Conservation (phyloP, 2,113 vertebrate genomes). For the Rostratula benghalensis region DNA sequence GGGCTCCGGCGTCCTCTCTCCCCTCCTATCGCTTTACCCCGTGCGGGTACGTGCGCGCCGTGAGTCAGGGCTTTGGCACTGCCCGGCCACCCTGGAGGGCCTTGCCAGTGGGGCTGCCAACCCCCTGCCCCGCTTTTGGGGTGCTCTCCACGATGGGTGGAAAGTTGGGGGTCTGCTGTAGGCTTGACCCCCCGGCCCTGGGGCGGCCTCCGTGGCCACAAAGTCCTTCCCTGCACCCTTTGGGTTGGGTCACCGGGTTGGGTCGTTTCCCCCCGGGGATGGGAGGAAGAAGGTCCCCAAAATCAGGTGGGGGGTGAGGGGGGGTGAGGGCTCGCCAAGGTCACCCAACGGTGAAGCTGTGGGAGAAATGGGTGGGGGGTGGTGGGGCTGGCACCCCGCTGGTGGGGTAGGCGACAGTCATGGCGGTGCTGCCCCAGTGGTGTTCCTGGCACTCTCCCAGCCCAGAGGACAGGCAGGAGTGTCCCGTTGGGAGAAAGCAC, state of each 20-base stretch:
- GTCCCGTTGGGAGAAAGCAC: fast-evolving
- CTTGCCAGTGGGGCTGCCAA: not conserved
- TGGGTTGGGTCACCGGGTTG: fast-evolving
- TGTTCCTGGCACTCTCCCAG: not conserved
- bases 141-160: not conserved
- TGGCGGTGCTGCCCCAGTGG: fast-evolving
- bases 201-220: not conserved
- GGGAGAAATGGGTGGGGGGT: not conserved
- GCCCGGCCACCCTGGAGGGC: not conserved
- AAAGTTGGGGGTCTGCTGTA: not conserved
- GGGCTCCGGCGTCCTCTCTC: conserved; percentile 56
- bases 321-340: not conserved
- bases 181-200: fast-evolving
- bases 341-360: not conserved
- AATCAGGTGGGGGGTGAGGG: fast-evolving
- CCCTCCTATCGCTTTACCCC: conserved; percentile 67
- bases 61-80: conserved; percentile 68
- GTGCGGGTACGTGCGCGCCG: conserved; percentile 32
- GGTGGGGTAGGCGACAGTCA: not conserved
- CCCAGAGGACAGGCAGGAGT: fast-evolving
- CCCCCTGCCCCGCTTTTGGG: fast-evolving
- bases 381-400: not conserved
- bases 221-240: not conserved
- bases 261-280: fast-evolving
- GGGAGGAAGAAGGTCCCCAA: not conserved